Base-by-base conservation (phyloP, 2,797 vertebrate genomes). In the Macroramphosus scolopax region DNA sequence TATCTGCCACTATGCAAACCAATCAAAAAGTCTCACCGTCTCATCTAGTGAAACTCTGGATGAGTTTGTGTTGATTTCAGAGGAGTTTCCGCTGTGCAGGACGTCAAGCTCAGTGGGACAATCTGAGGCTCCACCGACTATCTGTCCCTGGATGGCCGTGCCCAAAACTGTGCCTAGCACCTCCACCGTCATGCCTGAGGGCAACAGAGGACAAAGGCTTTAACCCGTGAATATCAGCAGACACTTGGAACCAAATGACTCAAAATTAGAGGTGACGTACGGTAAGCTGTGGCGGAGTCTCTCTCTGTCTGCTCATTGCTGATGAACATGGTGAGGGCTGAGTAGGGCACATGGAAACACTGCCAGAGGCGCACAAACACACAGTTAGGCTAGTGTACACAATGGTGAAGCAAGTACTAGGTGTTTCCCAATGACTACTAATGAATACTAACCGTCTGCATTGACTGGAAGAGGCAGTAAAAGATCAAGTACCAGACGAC, bases 291-390 rank as follows among this genome's bases (percentile, higher is more conserved):
- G 75, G 95, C 94, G 0, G 95, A 98, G 76, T 98, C 96, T 25
- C 96, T 82, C 73, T 98, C 96, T 0, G 91, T 93, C 85, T 97
- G 95, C 57, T 96, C 91, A 0, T 67, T 89, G 88, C 90, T 98
- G 88, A 98, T 96, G 87, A 97, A 97, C 96, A 98, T 97, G 68
- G 96, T 98, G 65, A 98, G 92, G 0, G 95, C 91, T 0, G 96
- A 98, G 83, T 98, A 98, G 2, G 96, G 96, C 62, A 98, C 96
- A 0, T 98, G 96, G 82, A 95, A 98, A 53, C 95, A 98, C 95
- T 98, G 89, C n/a, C n/a, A 28, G 56, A 54, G 0, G 7, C 1
- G 51, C 1, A 8, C 35, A 48, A 55, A 43, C n/a, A n/a, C n/a
- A n/a, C n/a, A 43, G 13, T 63, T 8, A 73, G 51, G n/a, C n/a